Base-by-base conservation (phyloP, 92 coral and sea anemone species). In the Phymanthus crucifer region DNA sequence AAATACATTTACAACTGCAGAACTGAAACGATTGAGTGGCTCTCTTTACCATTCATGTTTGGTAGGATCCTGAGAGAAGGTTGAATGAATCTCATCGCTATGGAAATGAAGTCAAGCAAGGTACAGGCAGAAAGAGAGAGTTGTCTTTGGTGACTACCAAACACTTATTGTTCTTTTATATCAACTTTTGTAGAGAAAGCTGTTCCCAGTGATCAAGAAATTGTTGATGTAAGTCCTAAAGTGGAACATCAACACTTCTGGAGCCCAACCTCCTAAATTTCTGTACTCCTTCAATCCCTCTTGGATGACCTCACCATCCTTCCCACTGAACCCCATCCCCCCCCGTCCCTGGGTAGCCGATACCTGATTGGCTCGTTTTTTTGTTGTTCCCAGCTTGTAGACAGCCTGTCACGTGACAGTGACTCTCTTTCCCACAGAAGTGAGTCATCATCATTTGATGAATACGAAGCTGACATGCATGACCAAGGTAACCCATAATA, bases 401-500 rank as follows among this genome's bases (percentile, higher is more conserved):
- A 92, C 77, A 88, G 91, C 58, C 84, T 92, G 93, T 89, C 93
- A 69, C 91, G 84, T 29, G 71, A 76, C 37, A 92, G 97, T 35
- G 86, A 72, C 26, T 78, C 87, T 3, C 45, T 78, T 6, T 87
- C 88, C n/a, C 83, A 77, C 45, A 50, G 58, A 18, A 83, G 91
- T 47, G 85, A 65, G 5, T 86, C 89, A 4, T 65, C 85, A n/a
- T 89, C 97, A 31, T 82, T 74, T 76, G 97, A 92, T 8, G 93
- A 89, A 24, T 58, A 89, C 79, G 93, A 89, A 5, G 80, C 69
- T 18, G 84, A 85, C 27, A 74, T 76, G 9, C 77, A 66, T 38
- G 88, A 84, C 4, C 81, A 78, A 78, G 90, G 90, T 87, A 78
- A 38, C 26, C 40, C n/a, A 76, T 38, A 38, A 35, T 33, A 38